Evolutionary conservation across 2,888 invertebrate species (phyloP), one percentile per base, ranked within the genome.

Genomic region (Lasius platythorax): DNA sequence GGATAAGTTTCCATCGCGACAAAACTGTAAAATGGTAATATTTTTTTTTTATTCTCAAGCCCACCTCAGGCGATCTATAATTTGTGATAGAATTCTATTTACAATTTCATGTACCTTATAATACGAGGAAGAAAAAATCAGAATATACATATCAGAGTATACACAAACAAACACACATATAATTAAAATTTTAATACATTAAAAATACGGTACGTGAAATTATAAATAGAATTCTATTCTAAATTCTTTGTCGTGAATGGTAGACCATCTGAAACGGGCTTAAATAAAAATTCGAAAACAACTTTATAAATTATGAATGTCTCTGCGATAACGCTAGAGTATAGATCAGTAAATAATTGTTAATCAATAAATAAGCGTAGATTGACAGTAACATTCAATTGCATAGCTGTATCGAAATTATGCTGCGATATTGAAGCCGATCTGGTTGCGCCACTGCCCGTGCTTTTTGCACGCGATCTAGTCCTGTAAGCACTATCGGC

Each of bases 401-500:
- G 46, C 50, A 28, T 67, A 53, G 46, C n/a, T 67, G 5, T 46
- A 58, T 28, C n/a, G 67, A 68, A 67, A 83, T 75, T 82, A 70
- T 43, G 53, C 40, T 46, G 75, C 74, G 61, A 50, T 53, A 64
- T 37, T 68, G 76, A 66, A 43, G 61, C 50, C 30, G 70, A 84
- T 82, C 82, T 84, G 82, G 83, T 85, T 86, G 61, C 83, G 86
- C 87, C 86, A 86, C 84, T 86, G 53, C 68, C 75, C 86, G 86
- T 87, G 88, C 85, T 86, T 87, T 70, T 64, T 12, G 83, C 86
- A 87, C 85, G 79, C 83, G 56, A 83, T 84, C 75, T 87, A 88
- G 84, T 85, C 79, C 82, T 81, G 82, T 84, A 83, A 85, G 81
- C 85, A 81, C 87, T 58, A 12, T 83, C 58, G 81, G 78, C 66